These are phyloP conservation scores for Torymus tubicola DNA, from an alignment of 2,888 invertebrate genomes.

Conservation along the genomic window DNA sequence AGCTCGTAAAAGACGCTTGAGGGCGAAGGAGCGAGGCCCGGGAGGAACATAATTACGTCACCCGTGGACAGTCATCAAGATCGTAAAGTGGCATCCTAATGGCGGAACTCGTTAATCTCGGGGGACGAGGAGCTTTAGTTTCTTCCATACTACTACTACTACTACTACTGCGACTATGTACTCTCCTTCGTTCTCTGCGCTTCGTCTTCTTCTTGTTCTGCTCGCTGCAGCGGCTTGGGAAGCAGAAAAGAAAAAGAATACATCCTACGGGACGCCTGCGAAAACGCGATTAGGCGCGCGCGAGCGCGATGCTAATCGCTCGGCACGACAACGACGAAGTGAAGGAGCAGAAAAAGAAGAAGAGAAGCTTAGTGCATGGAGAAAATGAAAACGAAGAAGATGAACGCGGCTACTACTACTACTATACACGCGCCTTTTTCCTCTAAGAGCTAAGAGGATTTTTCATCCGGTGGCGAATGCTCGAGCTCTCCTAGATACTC, in stretches of 20 bases:
- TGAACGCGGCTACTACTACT: too few relatives aligned
- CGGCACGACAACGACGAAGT: not conserved
- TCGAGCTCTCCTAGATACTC: not conserved
- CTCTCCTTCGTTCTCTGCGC: not conserved
- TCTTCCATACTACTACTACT: not conserved
- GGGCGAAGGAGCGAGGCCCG: conserved; percentile 5
- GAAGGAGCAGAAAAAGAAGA: too few relatives aligned
- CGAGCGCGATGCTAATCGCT: conserved; percentile 22
- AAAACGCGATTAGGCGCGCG: conserved; percentile 29
- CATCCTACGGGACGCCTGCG: conserved; percentile 1
- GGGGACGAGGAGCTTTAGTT: not conserved
- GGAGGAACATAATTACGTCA: conserved; percentile 55
- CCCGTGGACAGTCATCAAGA: conserved; percentile 55
- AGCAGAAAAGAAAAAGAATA: not conserved
- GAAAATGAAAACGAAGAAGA: too few relatives aligned
- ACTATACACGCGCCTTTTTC: too few relatives aligned
- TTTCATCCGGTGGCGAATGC: not conserved
- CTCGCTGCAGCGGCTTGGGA: not conserved
- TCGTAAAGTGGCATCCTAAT: conserved; percentile 54
- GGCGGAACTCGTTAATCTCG: conserved; percentile 57
- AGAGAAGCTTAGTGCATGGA: too few relatives aligned
- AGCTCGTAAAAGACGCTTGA: conserved; percentile 58
- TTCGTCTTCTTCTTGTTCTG: too few relatives aligned
- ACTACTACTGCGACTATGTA: not conserved
- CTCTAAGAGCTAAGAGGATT: too few relatives aligned